These are phyloP conservation scores for Tipula lateralis DNA, from an alignment of 2,888 invertebrate species.

Conservation along the genomic window DNA sequence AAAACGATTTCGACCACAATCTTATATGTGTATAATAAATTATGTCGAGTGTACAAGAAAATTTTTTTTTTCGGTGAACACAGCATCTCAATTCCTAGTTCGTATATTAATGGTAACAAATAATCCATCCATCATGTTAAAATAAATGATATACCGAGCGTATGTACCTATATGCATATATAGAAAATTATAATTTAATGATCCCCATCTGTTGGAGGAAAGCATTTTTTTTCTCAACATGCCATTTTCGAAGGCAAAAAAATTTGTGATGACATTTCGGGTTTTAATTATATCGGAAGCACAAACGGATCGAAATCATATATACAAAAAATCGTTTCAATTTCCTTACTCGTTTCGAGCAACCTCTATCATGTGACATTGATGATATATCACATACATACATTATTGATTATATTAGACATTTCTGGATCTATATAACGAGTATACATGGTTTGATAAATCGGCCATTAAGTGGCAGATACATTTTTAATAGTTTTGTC, in stretches of 20 bases:
- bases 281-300: not conserved
- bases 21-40: not conserved
- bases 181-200: not conserved
- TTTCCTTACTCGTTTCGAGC: too few relatives aligned
- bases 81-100: too few relatives aligned
- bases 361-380: too few relatives aligned
- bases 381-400: not conserved
- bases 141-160: not conserved
- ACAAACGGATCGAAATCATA: not conserved
- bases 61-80: too few relatives aligned
- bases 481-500: not conserved
- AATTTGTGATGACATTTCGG: not conserved
- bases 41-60: not conserved
- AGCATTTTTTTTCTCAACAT: not conserved
- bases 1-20: not conserved
- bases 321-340: not conserved
- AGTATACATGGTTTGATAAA: not conserved
- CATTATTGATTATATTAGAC: not conserved
- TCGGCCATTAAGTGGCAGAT: not conserved
- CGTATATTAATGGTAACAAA: not conserved
- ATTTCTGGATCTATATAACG: not conserved
- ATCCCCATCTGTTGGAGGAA: not conserved
- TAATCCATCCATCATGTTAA: not conserved
- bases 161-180: not conserved
- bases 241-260: not conserved